Conservation (phyloP, 2,797 vertebrate species). For the Propithecus perrieri region DNA sequence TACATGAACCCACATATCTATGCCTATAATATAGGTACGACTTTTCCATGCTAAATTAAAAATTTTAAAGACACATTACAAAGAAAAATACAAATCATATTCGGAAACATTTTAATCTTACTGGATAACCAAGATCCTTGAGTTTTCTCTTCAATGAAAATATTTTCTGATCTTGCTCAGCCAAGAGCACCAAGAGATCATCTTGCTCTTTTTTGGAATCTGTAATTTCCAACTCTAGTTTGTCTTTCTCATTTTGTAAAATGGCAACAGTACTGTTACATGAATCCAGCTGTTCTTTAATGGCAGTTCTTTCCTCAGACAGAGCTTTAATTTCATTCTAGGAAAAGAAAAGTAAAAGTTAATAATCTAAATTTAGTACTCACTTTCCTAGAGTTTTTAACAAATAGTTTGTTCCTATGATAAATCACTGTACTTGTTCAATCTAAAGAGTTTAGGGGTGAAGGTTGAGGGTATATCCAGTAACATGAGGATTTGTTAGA, state of each 20-base stretch:
- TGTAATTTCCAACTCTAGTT: conserved; percentile 92
- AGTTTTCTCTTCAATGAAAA: conserved; percentile 90
- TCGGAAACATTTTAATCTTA: conserved; percentile 79
- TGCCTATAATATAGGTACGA: not conserved
- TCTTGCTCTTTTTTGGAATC: conserved; percentile 99
- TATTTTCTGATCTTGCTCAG: conserved; percentile 99
- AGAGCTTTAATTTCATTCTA: conserved; percentile 89
- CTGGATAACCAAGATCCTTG: conserved; percentile 93
- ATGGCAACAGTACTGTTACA: conserved; percentile 93
- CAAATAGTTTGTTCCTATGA: conserved; percentile 12
- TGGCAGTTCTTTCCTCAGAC: conserved; percentile 84
- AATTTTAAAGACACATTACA: not conserved
- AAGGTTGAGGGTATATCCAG: not conserved
- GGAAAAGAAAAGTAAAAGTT: not conserved
- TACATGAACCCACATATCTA: not conserved
- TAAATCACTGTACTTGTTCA: not conserved
- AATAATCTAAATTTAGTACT: not conserved
- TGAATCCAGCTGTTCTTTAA: conserved; percentile 93
- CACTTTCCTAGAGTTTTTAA: not conserved
- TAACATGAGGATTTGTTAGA: not conserved
- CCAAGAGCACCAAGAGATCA: conserved; percentile 96
- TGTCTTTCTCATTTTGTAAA: conserved; percentile 93
- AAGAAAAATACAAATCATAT: not conserved
- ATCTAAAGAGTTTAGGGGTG: not conserved
- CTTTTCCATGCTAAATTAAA: not conserved